phyloP scores from a whole-genome alignment of 2,888 invertebrate species.

The Pandemis heparana region DNA sequence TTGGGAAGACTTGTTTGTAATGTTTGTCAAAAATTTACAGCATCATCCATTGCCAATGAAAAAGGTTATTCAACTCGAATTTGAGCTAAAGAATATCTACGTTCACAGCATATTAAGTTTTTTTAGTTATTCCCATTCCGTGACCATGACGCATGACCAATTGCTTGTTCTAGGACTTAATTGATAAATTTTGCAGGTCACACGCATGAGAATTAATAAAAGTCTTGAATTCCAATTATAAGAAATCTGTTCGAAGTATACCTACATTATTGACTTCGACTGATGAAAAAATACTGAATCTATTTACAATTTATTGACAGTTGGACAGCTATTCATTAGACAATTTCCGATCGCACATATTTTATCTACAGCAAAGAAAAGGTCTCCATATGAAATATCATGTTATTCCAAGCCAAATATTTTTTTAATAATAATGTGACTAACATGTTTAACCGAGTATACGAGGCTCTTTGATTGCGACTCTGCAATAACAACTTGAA shows the following conservation, averaged over 20 bases:
- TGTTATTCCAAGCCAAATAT: too few relatives aligned
- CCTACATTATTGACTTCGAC: background rate
- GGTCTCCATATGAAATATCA: too few relatives aligned
- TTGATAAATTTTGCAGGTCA: slow-evolving; percentile 67
- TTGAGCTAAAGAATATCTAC: slow-evolving; percentile 30
- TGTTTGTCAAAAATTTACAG: background rate
- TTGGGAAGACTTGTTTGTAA: background rate
- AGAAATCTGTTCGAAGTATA: slow-evolving; percentile 56
- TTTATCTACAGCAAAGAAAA: too few relatives aligned
- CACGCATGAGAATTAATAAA: slow-evolving; percentile 68
- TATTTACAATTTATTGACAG: background rate
- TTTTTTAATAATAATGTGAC: background rate
- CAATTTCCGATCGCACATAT: too few relatives aligned
- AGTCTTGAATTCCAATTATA: slow-evolving; percentile 66
- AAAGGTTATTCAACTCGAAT: slow-evolving; percentile 33
- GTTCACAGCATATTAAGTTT: slow-evolving; percentile 40
- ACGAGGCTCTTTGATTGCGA: background rate
- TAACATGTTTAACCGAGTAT: background rate
- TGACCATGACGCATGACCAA: slow-evolving; percentile 70
- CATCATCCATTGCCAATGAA: slow-evolving; percentile 5
- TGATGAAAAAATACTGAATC: background rate
- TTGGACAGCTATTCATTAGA: too few relatives aligned
- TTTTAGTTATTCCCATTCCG: slow-evolving; percentile 48
- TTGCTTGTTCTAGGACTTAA: slow-evolving; percentile 59
- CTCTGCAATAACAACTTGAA: background rate